Conservation (phyloP, 2,113 vertebrate species). For the Puffinus mauretanicus region DNA sequence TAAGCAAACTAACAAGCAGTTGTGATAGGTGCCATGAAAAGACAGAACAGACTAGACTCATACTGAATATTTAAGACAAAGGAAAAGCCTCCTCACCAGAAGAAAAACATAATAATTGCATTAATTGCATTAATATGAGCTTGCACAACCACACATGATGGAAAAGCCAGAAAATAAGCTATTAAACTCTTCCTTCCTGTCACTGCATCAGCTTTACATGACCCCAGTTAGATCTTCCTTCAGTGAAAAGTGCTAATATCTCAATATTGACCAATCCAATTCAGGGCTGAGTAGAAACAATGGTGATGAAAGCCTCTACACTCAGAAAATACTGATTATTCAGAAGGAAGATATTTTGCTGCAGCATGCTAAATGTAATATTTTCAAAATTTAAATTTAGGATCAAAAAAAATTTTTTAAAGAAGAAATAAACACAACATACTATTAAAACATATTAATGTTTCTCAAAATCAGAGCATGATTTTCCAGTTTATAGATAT, state of each 20-base stretch:
- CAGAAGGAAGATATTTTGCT: background rate
- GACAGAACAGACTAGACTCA: background rate
- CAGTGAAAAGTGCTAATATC: background rate
- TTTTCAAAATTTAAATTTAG: background rate
- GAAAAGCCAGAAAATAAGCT: background rate
- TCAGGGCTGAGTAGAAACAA: background rate
- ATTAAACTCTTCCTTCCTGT: background rate
- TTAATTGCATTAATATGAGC: background rate
- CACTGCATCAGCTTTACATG: background rate
- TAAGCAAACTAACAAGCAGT: background rate
- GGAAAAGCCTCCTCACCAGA: background rate
- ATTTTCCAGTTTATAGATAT: background rate
- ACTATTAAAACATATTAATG: background rate
- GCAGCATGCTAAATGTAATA: background rate
- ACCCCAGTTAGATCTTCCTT: background rate
- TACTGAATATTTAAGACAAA: background rate
- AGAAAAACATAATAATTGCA: background rate
- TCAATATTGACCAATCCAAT: background rate
- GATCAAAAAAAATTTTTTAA: background rate
- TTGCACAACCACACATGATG: background rate
- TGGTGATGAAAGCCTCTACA: background rate
- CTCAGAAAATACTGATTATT: background rate
- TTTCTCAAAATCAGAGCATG: background rate
- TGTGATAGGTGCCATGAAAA: background rate
- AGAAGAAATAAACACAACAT: background rate